Conservation (phyloP, 1,140 invertebrate genomes). For the Danaus melanippus region DNA sequence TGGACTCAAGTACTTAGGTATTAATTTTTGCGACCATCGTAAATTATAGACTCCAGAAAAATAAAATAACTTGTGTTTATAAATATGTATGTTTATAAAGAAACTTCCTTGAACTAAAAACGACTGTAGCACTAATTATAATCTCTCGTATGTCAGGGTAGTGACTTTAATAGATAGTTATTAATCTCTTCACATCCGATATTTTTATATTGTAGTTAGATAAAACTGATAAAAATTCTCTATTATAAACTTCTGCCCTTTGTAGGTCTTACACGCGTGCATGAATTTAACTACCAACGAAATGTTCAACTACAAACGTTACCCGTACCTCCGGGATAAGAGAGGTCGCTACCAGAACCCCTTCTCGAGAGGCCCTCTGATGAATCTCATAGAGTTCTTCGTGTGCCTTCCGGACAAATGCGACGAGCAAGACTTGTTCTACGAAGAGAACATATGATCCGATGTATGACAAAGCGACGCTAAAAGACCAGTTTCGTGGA, state of each 20-base stretch:
- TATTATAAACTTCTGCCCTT: slow-evolving; percentile 12
- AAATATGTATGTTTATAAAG: too few relatives aligned
- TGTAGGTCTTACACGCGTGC: slow-evolving; percentile 86
- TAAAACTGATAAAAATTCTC: too few relatives aligned
- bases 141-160: too few relatives aligned
- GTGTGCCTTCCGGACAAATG: slow-evolving; percentile 83
- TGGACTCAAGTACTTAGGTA: too few relatives aligned
- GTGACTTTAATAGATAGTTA: too few relatives aligned
- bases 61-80: background rate
- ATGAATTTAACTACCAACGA: slow-evolving; percentile 96
- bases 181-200: too few relatives aligned
- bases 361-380: slow-evolving; percentile 87
- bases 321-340: slow-evolving; percentile 89
- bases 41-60: too few relatives aligned
- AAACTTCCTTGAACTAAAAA: too few relatives aligned
- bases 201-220: too few relatives aligned
- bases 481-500: slow-evolving; percentile 13
- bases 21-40: too few relatives aligned
- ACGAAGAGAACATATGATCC: slow-evolving; percentile 77
- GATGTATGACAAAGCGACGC: slow-evolving; percentile 20
- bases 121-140: too few relatives aligned
- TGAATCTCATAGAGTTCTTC: slow-evolving; percentile 93
- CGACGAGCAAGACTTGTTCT: slow-evolving; percentile 80
- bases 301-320: slow-evolving; percentile 93
- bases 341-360: slow-evolving; percentile 91